Conservation (phyloP, 1,140 invertebrate genomes). For the Carposina sasakii region DNA sequence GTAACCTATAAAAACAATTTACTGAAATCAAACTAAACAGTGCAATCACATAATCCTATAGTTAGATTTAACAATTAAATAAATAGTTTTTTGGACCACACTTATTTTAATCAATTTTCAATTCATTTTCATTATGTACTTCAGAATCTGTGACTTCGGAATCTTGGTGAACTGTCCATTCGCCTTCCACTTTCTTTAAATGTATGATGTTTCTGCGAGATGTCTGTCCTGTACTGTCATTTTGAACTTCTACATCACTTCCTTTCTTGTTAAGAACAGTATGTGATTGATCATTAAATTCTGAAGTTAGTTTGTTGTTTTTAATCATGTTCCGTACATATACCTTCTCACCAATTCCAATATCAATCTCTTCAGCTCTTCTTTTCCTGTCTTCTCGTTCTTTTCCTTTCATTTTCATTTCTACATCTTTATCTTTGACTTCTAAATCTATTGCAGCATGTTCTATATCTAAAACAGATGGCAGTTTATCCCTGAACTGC, state of each 20-base stretch:
- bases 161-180: neutral
- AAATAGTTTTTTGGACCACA: neutral
- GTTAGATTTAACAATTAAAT: neutral
- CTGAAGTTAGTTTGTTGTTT: no score
- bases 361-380: conserved; percentile 9
- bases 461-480: neutral
- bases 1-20: no score
- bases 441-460: conserved; percentile 14
- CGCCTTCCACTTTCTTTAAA: neutral
- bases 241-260: neutral
- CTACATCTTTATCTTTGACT: conserved; percentile 21
- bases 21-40: conserved; percentile 8
- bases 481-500: conserved; percentile 15
- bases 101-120: neutral
- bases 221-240: neutral
- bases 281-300: conserved; percentile 1
- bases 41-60: conserved; percentile 4
- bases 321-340: no score
- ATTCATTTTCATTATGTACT: neutral
- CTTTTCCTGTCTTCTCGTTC: conserved; percentile 18
- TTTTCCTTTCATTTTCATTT: conserved; percentile 27
- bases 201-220: neutral
- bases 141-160: neutral
- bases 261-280: neutral
- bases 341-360: conserved; percentile 23